phyloP scores from a whole-genome alignment of 2,797 vertebrate genomes.

The Hydrolagus colliei region DNA sequence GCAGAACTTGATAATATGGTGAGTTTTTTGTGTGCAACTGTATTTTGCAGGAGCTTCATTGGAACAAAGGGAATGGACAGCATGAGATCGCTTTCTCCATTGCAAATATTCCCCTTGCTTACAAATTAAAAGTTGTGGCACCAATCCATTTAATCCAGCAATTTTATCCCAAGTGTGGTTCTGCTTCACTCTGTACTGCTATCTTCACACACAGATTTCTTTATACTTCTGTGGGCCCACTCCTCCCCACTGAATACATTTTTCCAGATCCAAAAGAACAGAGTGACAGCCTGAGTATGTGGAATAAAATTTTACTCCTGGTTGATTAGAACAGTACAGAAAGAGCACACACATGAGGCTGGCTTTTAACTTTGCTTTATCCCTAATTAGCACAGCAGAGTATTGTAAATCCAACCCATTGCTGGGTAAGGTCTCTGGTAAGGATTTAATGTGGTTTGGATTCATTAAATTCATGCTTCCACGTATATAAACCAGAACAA shows the following conservation, averaged over 20 bases:
- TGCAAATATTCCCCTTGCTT: neutral
- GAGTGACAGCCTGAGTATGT: neutral
- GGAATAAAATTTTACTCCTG: conserved; percentile 3
- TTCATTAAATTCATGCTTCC: neutral
- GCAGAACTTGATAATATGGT: too few species aligned
- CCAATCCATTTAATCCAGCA: neutral
- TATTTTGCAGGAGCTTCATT: neutral
- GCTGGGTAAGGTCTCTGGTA: neutral
- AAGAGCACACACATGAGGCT: neutral
- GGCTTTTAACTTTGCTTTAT: neutral
- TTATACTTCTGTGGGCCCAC: neutral
- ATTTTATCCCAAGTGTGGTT: neutral
- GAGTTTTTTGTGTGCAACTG: too few species aligned
- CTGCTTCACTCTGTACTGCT: neutral
- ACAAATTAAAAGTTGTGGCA: neutral
- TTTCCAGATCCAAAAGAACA: too few species aligned
- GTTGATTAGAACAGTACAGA: neutral
- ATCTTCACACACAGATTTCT: neutral
- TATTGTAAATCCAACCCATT: neutral
- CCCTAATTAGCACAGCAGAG: neutral
- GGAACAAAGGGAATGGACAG: neutral
- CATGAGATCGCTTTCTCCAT: neutral
- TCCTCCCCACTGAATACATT: too few species aligned
- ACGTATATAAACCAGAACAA: neutral
- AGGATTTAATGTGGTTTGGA: neutral